Conservation (phyloP, 1,140 invertebrate species). For the Drosophila pseudoananassae region DNA sequence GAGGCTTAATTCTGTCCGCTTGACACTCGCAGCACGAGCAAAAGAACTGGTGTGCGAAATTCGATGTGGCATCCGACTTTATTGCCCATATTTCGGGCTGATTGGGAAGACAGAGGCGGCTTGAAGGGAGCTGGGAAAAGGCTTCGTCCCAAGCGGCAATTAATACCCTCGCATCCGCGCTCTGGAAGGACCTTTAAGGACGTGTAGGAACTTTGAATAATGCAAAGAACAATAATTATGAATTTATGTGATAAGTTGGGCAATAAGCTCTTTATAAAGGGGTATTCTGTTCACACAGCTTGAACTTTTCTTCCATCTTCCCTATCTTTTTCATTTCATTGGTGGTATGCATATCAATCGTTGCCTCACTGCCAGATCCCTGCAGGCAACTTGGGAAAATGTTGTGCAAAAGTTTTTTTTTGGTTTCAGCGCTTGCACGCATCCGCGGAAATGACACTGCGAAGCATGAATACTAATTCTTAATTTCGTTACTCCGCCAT, state of each 20-base stretch:
- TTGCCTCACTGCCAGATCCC: conserved; percentile 9
- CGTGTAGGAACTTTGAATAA: conserved; percentile 53
- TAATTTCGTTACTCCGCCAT: conserved; percentile 65
- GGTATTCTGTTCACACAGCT: conserved; percentile 47
- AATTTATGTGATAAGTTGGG: conserved; percentile 76
- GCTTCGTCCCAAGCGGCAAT: background rate
- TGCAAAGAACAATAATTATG: conserved; percentile 80
- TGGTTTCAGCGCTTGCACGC: conserved; percentile 51
- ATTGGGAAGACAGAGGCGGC: background rate
- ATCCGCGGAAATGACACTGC: conserved; percentile 80
- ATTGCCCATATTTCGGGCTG: conserved; percentile 27
- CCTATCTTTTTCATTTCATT: conserved; percentile 20
- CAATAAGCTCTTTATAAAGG: conserved; percentile 52
- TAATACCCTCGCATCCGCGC: conserved; percentile 18
- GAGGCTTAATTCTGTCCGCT: conserved; percentile 71
- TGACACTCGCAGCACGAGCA: conserved; percentile 56
- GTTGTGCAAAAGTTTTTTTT: conserved; percentile 47
- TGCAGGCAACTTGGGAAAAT: conserved; percentile 28
- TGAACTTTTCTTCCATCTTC: conserved; percentile 54
- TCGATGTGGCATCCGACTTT: conserved; percentile 61
- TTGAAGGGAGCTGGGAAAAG: background rate
- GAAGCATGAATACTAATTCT: conserved; percentile 80
- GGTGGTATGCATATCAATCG: conserved; percentile 67
- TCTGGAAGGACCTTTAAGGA: background rate
- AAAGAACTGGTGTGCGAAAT: conserved; percentile 71